Percentiles rank a stretch among this genome's conserved stretches.
These are phyloP conservation scores for Trichopoda pennipes DNA, from an alignment of 2,888 invertebrate genomes.

Conservation along the genomic window DNA sequence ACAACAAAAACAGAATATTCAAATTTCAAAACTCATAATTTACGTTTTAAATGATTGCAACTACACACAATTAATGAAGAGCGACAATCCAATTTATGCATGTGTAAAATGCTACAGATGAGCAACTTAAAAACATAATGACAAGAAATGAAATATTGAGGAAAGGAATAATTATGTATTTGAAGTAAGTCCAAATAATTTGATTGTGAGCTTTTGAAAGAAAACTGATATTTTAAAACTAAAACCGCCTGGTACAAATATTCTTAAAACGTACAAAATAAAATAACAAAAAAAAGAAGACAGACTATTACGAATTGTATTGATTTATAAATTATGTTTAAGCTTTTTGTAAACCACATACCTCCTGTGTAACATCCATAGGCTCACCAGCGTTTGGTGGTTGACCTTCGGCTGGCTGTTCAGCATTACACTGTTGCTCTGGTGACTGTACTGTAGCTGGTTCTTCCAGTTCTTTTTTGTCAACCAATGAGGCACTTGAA, in stretches of 20 bases:
- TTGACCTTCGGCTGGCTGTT: conserved; percentile 72
- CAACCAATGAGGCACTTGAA: conserved; percentile 91
- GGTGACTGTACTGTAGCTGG: conserved; percentile 74
- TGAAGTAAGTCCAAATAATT: conserved; percentile 42
- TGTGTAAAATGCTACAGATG: conserved; percentile 46
- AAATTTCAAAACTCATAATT: conserved; percentile 59
- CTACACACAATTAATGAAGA: conserved; percentile 43
- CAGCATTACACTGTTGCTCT: conserved; percentile 74
- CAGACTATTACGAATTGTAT: conserved; percentile 44
- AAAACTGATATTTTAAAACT: conserved; percentile 28
- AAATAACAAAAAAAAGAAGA: conserved; percentile 8
- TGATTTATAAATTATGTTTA: neutral
- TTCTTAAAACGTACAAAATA: conserved; percentile 45
- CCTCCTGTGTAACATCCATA: conserved; percentile 82
- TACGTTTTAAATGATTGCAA: conserved; percentile 34
- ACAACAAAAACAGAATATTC: conserved; percentile 71
- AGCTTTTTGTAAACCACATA: conserved; percentile 72
- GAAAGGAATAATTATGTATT: conserved; percentile 9
- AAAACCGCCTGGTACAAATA: conserved; percentile 17
- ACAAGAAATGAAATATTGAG: conserved; percentile 20
- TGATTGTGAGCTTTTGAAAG: conserved; percentile 6
- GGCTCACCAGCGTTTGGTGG: conserved; percentile 79
- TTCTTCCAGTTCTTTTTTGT: conserved; percentile 84
- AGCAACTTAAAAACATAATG: conserved; percentile 52
- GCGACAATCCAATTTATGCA: conserved; percentile 26